Percentiles rank a stretch among this genome's conserved stretches.
These are phyloP conservation scores for Muschampia plurimacula DNA, from an alignment of 2,888 invertebrate genomes.

Conservation along the genomic window DNA sequence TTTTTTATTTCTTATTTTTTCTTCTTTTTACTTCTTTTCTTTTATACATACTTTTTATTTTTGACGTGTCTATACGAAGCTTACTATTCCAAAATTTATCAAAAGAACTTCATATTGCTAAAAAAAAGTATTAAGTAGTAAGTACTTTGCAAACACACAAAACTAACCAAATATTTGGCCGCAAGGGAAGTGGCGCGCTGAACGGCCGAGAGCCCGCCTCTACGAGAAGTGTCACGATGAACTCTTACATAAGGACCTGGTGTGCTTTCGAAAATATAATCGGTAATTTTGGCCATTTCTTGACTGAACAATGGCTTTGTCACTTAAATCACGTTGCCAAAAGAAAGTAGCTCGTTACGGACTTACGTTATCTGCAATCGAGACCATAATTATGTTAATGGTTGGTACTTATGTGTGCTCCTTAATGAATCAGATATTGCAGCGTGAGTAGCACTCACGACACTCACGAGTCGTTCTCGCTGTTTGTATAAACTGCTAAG, in stretches of 20 bases:
- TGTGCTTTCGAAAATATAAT: slow-evolving; percentile 83
- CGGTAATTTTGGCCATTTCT: slow-evolving; percentile 70
- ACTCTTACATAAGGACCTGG: slow-evolving; percentile 83
- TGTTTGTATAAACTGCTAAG: slow-evolving; percentile 19
- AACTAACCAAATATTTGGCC: slow-evolving; percentile 72
- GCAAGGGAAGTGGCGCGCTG: slow-evolving; percentile 81
- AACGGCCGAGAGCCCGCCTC: slow-evolving; percentile 65
- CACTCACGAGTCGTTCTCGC: slow-evolving; percentile 11
- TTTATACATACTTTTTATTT: too few species aligned
- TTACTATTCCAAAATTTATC: too few species aligned
- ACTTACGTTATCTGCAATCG: slow-evolving; percentile 50
- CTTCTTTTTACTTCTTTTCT: too few species aligned
- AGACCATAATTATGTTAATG: slow-evolving; percentile 41
- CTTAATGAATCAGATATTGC: slow-evolving; percentile 31
- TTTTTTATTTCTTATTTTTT: too few species aligned
- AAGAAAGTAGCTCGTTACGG: slow-evolving; percentile 67
- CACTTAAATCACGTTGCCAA: slow-evolving; percentile 57
- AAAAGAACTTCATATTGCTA: too few species aligned
- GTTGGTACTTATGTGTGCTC: slow-evolving; percentile 24
- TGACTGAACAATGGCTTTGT: slow-evolving; percentile 66
- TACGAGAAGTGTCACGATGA: slow-evolving; percentile 82
- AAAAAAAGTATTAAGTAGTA: background rate
- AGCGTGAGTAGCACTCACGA: background rate
- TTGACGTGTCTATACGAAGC: too few species aligned
- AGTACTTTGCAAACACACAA: background rate